Base-by-base conservation (phyloP, 64 coral and sea anemone genomes). In the Dendronephthya gigantea region DNA sequence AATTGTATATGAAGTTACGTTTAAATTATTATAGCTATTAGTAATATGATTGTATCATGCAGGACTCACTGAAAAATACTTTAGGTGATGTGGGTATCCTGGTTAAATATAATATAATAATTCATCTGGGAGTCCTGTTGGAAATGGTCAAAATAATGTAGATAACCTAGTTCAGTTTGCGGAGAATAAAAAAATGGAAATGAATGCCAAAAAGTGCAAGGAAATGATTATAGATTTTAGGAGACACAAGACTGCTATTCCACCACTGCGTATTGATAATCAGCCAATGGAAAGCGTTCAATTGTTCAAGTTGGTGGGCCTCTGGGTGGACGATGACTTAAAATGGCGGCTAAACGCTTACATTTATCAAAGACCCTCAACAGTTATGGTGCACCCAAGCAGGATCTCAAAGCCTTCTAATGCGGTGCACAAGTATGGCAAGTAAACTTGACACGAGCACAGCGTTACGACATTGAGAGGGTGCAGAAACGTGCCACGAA, bases 121-220 rank as follows among this genome's bases (percentile, higher is more conserved):
- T 33, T 75, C 25, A 75, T 75, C 69, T 75, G 30, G 69, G n/a
- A 75, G 69, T 16, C 69, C 69, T 5, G n/a, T 75, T 2, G 69
- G 69, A 75, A 75, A 75, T 30, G 69, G 69, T 75, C 69, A 75
- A 75, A 75, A 75, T 33, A 75, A 75, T 75, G 69, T 75, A 4
- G n/a, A 75, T 75, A 75, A 75, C n/a, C 7, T 75, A 75, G n/a
- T 75, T 75, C 69, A 16, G 69, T 37, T 75, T 28, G n/a, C 30
- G 30, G 30, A 75, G n/a, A 75, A 75, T 37, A 30, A 75, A 30
- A 7, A 56, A 56, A 56, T 56, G 51, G 51, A 56, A 56, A 6
- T 56, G 23, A 45, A 45, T 11, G 41, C 41, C 41, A 45, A 45
- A 11, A 45, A 45, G 11, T 45, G 41, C 11, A 66, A 15, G 58